A percentile compares a stretch with the other conserved stretches of the same genome.
Conservation (phyloP, 1,140 invertebrate genomes). For the Luehdorfia chinensis region DNA sequence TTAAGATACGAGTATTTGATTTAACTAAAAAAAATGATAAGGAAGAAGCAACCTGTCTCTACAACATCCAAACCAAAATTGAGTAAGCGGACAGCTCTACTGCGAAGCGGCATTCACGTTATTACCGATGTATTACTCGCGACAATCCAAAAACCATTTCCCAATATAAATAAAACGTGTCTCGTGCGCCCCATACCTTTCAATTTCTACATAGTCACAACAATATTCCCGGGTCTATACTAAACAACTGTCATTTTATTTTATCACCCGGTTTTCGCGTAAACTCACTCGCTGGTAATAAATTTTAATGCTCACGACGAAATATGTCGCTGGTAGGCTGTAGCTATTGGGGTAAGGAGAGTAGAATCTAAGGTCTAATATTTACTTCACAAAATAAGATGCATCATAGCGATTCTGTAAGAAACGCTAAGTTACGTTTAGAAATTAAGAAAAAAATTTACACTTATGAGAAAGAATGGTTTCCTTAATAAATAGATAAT, state of each 20-base stretch:
- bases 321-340: constrained; percentile 55
- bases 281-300: constrained; percentile 63
- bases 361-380: background rate
- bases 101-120: too few species aligned
- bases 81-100: too few species aligned
- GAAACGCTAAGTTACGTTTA: too few species aligned
- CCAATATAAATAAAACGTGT: constrained; percentile 68
- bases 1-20: too few species aligned
- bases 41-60: too few species aligned
- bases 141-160: constrained; percentile 71
- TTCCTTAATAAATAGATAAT: too few species aligned
- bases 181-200: constrained; percentile 70
- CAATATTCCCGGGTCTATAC: constrained; percentile 64
- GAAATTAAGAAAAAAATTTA: too few species aligned
- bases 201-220: constrained; percentile 64
- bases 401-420: too few species aligned
- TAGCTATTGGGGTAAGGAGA: background rate
- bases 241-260: constrained; percentile 77
- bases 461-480: too few species aligned
- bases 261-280: constrained; percentile 67
- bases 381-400: too few species aligned
- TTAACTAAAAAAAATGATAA: too few species aligned
- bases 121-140: constrained; percentile 37
- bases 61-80: too few species aligned
- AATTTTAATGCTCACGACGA: constrained; percentile 68